Evolutionary conservation across 2,888 invertebrate genomes (phyloP).

Genomic region (Acronicta aceris): DNA sequence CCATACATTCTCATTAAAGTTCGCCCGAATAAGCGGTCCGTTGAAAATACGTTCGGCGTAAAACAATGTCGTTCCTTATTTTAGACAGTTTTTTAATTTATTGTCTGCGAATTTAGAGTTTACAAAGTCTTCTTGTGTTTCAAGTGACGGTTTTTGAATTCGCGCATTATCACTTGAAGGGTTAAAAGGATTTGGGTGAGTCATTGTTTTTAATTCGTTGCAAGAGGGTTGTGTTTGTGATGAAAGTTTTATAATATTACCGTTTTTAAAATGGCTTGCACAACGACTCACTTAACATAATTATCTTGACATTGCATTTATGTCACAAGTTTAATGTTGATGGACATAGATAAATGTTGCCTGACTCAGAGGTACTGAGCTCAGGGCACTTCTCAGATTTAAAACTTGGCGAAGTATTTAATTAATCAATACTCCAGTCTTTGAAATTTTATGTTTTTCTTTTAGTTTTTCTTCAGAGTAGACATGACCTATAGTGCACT

Average conservation of each 20-base stretch:
- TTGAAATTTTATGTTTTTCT: no score
- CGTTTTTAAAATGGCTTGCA: conserved; percentile 16
- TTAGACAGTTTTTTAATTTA: conserved; percentile 50
- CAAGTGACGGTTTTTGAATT: conserved; percentile 43
- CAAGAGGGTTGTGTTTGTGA: conserved; percentile 13
- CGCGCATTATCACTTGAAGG: conserved; percentile 54
- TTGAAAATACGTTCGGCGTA: conserved; percentile 34
- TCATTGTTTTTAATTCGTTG: conserved; percentile 45
- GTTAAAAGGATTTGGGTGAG: conserved; percentile 27
- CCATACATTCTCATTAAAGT: conserved; percentile 55
- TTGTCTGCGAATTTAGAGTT: conserved; percentile 25
- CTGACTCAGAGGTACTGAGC: no score
- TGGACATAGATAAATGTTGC: background rate
- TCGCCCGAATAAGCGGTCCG: conserved; percentile 37
- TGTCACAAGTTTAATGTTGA: background rate
- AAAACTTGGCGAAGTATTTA: no score
- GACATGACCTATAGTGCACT: no score
- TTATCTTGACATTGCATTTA: background rate
- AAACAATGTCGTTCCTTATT: conserved; percentile 40
- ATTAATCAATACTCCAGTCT: no score
- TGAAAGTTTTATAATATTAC: conserved; percentile 46
- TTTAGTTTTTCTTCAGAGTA: no score
- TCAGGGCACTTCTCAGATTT: no score
- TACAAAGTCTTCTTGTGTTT: conserved; percentile 54
- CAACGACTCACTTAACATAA: background rate